Evolutionary conservation across 1,140 invertebrate species (phyloP).

Genomic region (Aphidius ervi): DNA sequence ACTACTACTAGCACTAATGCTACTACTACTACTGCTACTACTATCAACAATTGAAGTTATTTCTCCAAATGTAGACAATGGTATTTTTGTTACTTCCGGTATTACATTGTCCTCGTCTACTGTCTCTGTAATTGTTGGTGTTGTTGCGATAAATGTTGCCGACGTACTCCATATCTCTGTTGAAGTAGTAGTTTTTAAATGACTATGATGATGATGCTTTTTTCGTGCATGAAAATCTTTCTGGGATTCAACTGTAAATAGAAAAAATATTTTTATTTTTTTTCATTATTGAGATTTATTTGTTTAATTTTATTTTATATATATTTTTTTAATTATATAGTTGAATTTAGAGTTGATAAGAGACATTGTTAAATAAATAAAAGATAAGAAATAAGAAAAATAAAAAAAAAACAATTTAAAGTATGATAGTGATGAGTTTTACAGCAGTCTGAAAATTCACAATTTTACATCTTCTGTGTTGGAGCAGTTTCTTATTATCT

Average conservation of each 20-base stretch:
- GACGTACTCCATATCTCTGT: slow-evolving; percentile 46
- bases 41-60: no score
- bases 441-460: neutral
- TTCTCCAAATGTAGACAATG: slow-evolving; percentile 30
- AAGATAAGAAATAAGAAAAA: no score
- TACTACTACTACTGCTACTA: slow-evolving; percentile 28
- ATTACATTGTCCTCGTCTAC: slow-evolving; percentile 45
- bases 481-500: slow-evolving; percentile 23
- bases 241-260: slow-evolving; percentile 74
- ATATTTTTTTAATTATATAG: neutral
- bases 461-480: neutral
- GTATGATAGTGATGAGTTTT: slow-evolving; percentile 6
- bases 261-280: neutral
- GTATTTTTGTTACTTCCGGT: slow-evolving; percentile 43
- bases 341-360: neutral
- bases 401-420: slow-evolving; percentile 10
- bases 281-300: neutral
- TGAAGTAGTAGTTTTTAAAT: slow-evolving; percentile 45
- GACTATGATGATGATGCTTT: slow-evolving; percentile 52
- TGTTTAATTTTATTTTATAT: neutral
- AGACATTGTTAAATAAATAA: no score
- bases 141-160: slow-evolving; percentile 40
- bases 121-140: slow-evolving; percentile 29
- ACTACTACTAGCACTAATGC: slow-evolving; percentile 1
- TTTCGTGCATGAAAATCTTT: slow-evolving; percentile 72